Evolutionary conservation across 1,140 invertebrate species (phyloP), one percentile per base, ranked within the genome.

Genomic region (Apis laboriosa): DNA sequence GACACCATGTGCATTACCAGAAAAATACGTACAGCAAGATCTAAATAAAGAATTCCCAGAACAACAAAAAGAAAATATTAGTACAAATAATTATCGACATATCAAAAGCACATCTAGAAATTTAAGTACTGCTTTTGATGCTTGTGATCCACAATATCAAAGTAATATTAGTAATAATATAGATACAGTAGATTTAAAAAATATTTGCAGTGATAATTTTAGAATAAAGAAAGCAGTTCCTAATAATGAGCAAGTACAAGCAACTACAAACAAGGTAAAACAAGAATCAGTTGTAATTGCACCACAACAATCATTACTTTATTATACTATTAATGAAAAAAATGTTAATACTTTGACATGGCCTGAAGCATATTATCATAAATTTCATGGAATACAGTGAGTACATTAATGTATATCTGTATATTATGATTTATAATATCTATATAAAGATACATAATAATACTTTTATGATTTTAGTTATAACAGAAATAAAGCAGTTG

Each of bases 361-460:
- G 95, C 95, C 96, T 8, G 90, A 95, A 60, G 91, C 95, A 49
- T 92, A 95, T 64, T 92, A 94, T 83, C 95, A 95, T 73, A 95
- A 95, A 90, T 94, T 94, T 90, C 94, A 96, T 93, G 96, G 96
- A 90, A 94, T 97, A 79, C 95, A 96, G 96, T 96, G 92, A 96
- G 96, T 95, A 86, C 24, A 76, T 60, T 67, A 63, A 68, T 61
- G 17, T 63, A 49, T 4, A 11, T 56, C 24, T 24, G 24, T 24
- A 24, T 24, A 1, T 21, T 34, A 51, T 43, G 53, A 4, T 64
- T 78, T 73, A 66, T 43, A 56, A 19, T 70, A n/a, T 75, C 13
- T 64, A 8, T 13, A 2, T 24, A 63, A 53, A 55, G 9, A 60
- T 74, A 75, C 77, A 75, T 83, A 68, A 77, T 81, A 51, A 53